Evolutionary conservation across 2,113 vertebrate species (phyloP), one percentile per base, ranked within the genome.

Genomic region (Circaetus cinerascens): DNA sequence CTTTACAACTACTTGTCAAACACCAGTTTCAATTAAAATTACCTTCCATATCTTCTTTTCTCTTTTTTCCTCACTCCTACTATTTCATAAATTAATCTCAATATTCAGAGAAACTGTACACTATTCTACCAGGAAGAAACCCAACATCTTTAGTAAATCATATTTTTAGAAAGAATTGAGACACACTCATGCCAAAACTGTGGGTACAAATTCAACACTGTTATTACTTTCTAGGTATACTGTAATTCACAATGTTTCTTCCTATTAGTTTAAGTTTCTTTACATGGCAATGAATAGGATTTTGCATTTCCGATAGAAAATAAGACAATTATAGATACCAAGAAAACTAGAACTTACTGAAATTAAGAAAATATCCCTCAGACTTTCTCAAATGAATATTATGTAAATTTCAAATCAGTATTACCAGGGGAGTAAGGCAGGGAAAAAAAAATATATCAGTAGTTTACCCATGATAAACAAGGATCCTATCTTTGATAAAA

Each of bases 401-500:
- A 53, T 7, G 10, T 12, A 74, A 32, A 56, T 41, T 74, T 76
- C 38, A 83, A 59, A 76, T 48, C 62, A 56, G 25, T 79, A 36
- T 64, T 83, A 86, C 5, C 18, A 72, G 27, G 11, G 11, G 9
- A 63, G 8, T 2, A 8, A 82, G 84, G 20, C 3, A n/a, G 40
- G 10, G 7, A 10, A 51, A 16, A 15, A 34, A 11, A 30, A 38
- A 17, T 11, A 25, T 2, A 21, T 6, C 46, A 64, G 86, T 43
- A 55, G 75, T 98, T 96, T 98, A 99, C 99, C 99, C 98, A 18
- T 99, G 99, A 96, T 99, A 99, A 88, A 99, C 99, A 83, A 99
- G 98, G 97, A 99, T 99, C 96, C 99, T 98, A 84, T 99, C 99
- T 98, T 99, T 99, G 95, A 99, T 99, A 97, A 99, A 99, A 97